These are phyloP conservation scores for Chascanopsetta lugubris DNA, from an alignment of 2,113 vertebrate genomes.

Conservation along the genomic window DNA sequence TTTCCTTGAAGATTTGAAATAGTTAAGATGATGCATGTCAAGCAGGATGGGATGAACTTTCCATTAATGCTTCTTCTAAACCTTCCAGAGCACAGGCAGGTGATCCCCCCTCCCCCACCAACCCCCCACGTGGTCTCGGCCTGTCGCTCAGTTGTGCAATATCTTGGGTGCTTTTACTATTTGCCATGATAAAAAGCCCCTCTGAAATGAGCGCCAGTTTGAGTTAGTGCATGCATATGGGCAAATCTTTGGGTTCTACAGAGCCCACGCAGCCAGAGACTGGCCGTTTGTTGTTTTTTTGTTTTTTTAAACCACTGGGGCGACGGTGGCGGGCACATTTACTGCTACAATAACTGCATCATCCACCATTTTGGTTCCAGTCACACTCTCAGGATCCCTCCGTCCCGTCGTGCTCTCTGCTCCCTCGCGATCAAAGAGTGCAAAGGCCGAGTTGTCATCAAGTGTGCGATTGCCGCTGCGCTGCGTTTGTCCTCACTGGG, in stretches of 20 bases:
- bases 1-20: conserved; percentile 8
- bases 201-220: conserved; percentile 39
- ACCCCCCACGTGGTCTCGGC: conserved; percentile 32
- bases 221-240: conserved; percentile 68
- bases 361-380: conserved; percentile 46
- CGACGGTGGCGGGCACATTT: conserved; percentile 31
- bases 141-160: conserved; percentile 66
- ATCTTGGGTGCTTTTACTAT: conserved; percentile 48
- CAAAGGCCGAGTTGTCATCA: conserved; percentile 30
- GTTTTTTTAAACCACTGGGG: conserved; percentile 42
- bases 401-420: conserved; percentile 31
- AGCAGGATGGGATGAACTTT: conserved; percentile 50
- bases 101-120: no score
- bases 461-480: conserved; percentile 20
- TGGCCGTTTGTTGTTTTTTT: conserved; percentile 35
- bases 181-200: conserved; percentile 41
- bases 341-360: conserved; percentile 7
- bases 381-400: conserved; percentile 26
- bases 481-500: conserved; percentile 27
- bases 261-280: conserved; percentile 60
- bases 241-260: conserved; percentile 68
- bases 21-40: conserved; percentile 39
- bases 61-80: conserved; percentile 38
- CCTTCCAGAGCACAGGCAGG: conserved; percentile 33
- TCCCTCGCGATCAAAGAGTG: not conserved